Base-by-base conservation (phyloP, 2,888 invertebrate genomes). In the Netelia melanura region DNA sequence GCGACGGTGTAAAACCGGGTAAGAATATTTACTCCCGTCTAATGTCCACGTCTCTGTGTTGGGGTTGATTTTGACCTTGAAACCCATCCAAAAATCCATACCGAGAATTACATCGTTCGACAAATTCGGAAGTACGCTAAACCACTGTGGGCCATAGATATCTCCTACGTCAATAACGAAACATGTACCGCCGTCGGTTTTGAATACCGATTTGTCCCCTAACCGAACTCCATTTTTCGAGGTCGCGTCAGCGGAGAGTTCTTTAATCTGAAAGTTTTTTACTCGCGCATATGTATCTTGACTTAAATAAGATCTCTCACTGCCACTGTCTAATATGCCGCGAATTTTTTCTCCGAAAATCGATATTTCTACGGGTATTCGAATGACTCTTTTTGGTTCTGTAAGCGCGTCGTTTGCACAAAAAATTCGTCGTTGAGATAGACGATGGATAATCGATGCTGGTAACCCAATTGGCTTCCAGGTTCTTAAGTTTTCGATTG, bases 21-120 rank as follows among this genome's bases (percentile, higher is more conserved):
- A 82, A 0, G 65, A 56, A 64, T 71, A 56, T 23, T 74, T 61
- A 52, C 82, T 85, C 2, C 75, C 79, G 2, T 61, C 85, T 43
- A 85, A 48, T 8, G 74, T 83, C 82, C 85, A 85, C 0, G 85
- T 71, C 23, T 25, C 21, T 48, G 48, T 3, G 11, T 17, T 48
- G 5, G 81, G 85, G 38, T 83, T 62, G 1, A 64, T 14, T 17
- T 5, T 65, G 9, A 83, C 83, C 38, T 72, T 77, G 52, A 85
- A 74, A 43, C 80, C 21, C 30, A 72, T 25, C 85, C 85, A 72
- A 64, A 85, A 68, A 70, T 77, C 81, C 81, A 81, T 81, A 8
- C 75, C 81, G 25, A 76, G 70, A 11, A 81, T 70, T n/a, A 76
- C 5, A 11, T 81, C 81, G 10, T 25, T 58, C 5, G 81, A 76